These are phyloP conservation scores for Beris morrisii DNA, from an alignment of 2,888 invertebrate genomes.

Conservation along the genomic window DNA sequence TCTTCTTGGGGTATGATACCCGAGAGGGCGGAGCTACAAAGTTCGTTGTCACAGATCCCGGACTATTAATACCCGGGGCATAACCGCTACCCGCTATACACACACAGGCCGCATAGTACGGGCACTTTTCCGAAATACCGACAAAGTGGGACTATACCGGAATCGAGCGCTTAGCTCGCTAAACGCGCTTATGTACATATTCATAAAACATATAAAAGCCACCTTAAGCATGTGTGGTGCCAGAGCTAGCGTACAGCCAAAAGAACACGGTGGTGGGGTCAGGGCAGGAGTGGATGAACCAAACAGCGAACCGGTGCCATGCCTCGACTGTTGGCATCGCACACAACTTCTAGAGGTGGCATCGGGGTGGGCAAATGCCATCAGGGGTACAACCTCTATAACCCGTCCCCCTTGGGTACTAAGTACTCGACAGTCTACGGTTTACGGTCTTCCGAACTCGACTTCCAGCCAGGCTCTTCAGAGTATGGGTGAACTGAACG, in stretches of 20 bases:
- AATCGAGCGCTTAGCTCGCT: too few relatives aligned
- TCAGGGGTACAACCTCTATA: slow-evolving; percentile 30
- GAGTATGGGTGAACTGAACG: slow-evolving; percentile 9
- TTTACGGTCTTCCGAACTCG: slow-evolving; percentile 6
- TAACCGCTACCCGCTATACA: too few relatives aligned
- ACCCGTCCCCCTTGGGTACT: slow-evolving; percentile 23
- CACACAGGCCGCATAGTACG: too few relatives aligned
- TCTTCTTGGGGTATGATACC: slow-evolving; percentile 26
- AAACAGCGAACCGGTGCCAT: slow-evolving; percentile 31
- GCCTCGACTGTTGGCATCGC: slow-evolving; percentile 3
- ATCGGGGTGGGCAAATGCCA: slow-evolving; percentile 34
- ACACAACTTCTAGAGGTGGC: slow-evolving; percentile 35
- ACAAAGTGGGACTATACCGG: too few relatives aligned
- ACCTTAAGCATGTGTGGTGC: slow-evolving; percentile 17
- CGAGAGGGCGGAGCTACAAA: slow-evolving; percentile 36
- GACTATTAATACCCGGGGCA: slow-evolving; percentile 31
- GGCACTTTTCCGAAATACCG: too few relatives aligned
- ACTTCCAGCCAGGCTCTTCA: too few relatives aligned
- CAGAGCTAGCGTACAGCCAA: not conserved
- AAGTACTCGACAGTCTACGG: too few relatives aligned
- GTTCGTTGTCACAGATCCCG: slow-evolving; percentile 37
- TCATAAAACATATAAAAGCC: slow-evolving; percentile 2
- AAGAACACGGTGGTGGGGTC: slow-evolving; percentile 3
- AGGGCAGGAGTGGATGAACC: slow-evolving; percentile 28
- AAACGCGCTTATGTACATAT: slow-evolving; percentile 13